Evolutionary conservation across 2,888 invertebrate genomes (phyloP).

Genomic region (Salpingus planirostris): DNA sequence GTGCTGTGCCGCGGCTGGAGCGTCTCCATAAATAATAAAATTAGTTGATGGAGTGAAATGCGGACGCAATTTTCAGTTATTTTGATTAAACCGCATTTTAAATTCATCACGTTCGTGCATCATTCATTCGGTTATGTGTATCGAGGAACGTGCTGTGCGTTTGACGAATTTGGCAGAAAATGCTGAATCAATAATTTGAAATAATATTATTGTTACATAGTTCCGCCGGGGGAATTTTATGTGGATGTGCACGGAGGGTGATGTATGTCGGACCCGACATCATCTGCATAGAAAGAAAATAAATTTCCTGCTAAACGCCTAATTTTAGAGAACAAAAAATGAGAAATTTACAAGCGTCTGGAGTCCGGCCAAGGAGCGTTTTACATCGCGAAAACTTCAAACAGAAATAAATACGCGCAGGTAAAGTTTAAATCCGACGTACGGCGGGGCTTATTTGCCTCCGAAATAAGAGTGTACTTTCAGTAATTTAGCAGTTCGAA

Average conservation of each 20-base stretch:
- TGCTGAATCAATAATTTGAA: too few species aligned
- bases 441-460: constrained; percentile 6
- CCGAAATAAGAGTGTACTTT: constrained; percentile 14
- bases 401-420: constrained; percentile 20
- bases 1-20: too few species aligned
- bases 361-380: constrained; percentile 22
- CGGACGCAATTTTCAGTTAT: too few species aligned
- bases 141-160: neutral
- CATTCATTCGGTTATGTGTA: too few species aligned
- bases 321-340: constrained; percentile 7
- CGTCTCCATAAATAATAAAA: neutral
- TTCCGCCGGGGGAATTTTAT: constrained; percentile 2
- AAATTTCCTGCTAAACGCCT: constrained; percentile 5
- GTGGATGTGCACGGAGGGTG: neutral
- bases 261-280: neutral
- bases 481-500: constrained; percentile 27
- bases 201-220: too few species aligned
- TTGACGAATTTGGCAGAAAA: neutral
- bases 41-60: neutral
- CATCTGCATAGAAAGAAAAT: constrained; percentile 2
- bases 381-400: constrained; percentile 22
- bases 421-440: constrained; percentile 17
- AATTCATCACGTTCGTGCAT: too few species aligned
- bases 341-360: constrained; percentile 19
- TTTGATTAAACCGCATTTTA: too few species aligned